Evolutionary conservation across 2,888 invertebrate genomes (phyloP).

Genomic region (Caenorhabditis sulstoni): DNA sequence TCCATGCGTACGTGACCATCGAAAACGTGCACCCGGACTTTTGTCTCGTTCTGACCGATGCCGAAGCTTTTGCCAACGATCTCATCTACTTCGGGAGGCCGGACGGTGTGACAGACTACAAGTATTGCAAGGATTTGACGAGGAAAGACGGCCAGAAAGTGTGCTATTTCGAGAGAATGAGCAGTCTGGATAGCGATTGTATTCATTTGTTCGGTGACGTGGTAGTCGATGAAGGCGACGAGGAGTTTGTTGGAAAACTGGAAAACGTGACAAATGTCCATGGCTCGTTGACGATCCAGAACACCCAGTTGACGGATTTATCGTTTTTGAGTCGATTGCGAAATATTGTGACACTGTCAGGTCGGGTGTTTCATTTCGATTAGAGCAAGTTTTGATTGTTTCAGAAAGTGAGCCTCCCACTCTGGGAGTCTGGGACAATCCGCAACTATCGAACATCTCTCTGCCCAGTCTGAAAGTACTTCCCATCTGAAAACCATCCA

Average conservation of each 20-base stretch:
- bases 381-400: no score
- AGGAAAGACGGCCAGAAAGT: background rate
- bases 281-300: conserved; percentile 23
- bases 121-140: conserved; percentile 6
- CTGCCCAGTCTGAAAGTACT: no score
- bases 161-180: conserved; percentile 1
- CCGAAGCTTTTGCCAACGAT: background rate
- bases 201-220: conserved; percentile 9
- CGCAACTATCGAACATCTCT: no score
- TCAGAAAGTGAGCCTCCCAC: no score
- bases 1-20: conserved; percentile 1
- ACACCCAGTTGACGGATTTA: conserved; percentile 1
- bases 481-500: no score
- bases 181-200: conserved; percentile 6
- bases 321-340: no score
- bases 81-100: background rate
- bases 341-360: no score
- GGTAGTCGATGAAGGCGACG: conserved; percentile 9
- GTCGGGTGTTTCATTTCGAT: no score
- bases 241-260: conserved; percentile 16
- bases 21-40: conserved; percentile 31
- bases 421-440: no score
- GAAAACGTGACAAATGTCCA: background rate
- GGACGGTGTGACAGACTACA: background rate
- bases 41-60: conserved; percentile 9